phyloP scores from a whole-genome alignment of 2,113 vertebrate species.

The Dromiciops gliroides region DNA sequence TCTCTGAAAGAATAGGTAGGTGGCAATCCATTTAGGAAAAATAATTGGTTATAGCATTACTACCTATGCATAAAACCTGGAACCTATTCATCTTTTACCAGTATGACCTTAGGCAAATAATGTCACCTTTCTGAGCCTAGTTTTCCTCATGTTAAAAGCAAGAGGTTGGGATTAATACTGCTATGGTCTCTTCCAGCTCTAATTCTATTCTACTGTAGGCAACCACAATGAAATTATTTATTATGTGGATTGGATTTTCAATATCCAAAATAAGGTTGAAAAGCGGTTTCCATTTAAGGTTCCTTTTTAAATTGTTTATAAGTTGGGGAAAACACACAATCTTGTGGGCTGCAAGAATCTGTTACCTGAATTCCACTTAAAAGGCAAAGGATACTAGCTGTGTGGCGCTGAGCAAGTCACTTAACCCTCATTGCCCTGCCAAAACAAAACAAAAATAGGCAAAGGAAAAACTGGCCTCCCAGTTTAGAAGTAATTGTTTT shows the following conservation, averaged over 20 bases:
- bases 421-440: too few relatives aligned
- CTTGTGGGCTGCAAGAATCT: neutral
- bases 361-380: conserved; percentile 3
- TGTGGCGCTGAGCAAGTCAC: too few relatives aligned
- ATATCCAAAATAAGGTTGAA: neutral
- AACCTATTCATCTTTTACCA: neutral
- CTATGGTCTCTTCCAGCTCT: neutral
- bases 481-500: neutral
- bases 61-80: neutral
- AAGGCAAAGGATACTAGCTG: neutral
- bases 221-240: conserved; percentile 31
- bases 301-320: neutral
- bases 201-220: neutral
- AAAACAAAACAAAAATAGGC: too few relatives aligned
- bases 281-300: neutral
- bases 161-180: neutral
- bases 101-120: neutral
- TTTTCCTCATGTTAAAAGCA: neutral
- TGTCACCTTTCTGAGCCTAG: neutral
- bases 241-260: conserved; percentile 11
- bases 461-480: neutral
- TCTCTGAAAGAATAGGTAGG: neutral
- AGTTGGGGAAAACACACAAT: neutral
- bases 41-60: neutral
- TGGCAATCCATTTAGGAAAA: neutral